Evolutionary conservation across 1,140 invertebrate species (phyloP).

Genomic region (Cotesia glomerata): DNA sequence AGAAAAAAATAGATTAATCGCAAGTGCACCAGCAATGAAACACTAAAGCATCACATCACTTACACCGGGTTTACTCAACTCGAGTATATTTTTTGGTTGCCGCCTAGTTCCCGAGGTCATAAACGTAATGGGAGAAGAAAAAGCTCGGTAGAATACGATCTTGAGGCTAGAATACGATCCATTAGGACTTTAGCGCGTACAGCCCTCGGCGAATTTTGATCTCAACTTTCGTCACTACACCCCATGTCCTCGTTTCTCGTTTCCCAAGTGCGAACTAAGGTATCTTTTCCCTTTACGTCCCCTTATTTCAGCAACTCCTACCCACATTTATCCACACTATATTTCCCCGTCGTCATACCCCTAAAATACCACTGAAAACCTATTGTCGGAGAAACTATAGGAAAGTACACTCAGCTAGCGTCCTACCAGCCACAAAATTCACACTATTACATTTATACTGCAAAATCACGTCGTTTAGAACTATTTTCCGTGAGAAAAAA

Average conservation of each 20-base stretch:
- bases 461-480: neutral
- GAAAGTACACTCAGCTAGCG: neutral
- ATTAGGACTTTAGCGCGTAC: conserved; percentile 55
- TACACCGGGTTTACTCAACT: conserved; percentile 15
- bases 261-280: conserved; percentile 43
- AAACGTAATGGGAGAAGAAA: conserved; percentile 35
- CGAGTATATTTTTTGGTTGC: conserved; percentile 31
- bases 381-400: neutral
- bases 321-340: conserved; percentile 5
- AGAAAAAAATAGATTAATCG: neutral
- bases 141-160: neutral
- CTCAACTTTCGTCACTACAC: conserved; percentile 47
- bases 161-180: conserved; percentile 46
- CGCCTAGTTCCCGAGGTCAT: conserved; percentile 38
- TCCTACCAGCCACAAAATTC: neutral
- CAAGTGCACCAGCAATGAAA: neutral
- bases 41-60: neutral
- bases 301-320: conserved; percentile 9
- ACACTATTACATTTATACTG: neutral
- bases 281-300: conserved; percentile 30
- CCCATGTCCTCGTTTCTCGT: conserved; percentile 25
- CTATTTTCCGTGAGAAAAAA: neutral
- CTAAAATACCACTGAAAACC: neutral
- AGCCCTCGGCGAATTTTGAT: conserved; percentile 50
- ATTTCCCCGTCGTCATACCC: neutral